Percentiles rank a stretch among this genome's conserved stretches.
phyloP scores from a whole-genome alignment of 2,888 invertebrate genomes.

The Drosophila nigricruria region DNA sequence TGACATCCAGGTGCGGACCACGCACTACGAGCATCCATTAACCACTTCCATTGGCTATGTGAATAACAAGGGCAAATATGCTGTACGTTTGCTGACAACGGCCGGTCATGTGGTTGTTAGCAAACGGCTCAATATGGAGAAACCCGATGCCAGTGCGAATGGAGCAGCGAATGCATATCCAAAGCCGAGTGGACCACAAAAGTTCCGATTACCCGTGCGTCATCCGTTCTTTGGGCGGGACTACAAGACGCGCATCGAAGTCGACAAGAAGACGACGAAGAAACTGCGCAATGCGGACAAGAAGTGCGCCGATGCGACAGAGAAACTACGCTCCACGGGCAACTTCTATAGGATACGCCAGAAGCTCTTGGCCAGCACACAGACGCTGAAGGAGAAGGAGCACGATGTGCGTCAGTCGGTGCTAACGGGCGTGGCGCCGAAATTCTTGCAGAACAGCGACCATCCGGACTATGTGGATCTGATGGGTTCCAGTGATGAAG shows the following conservation, averaged over 20 bases:
- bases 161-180: slow-evolving; percentile 11
- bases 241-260: slow-evolving; percentile 24
- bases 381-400: slow-evolving; percentile 64
- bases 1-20: slow-evolving; percentile 49
- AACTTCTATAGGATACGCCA: slow-evolving; percentile 63
- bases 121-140: slow-evolving; percentile 42
- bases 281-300: slow-evolving; percentile 35
- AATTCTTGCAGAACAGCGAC: slow-evolving; percentile 38
- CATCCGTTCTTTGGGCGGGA: slow-evolving; percentile 51
- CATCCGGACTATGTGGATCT: slow-evolving; percentile 22
- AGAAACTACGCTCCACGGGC: background rate
- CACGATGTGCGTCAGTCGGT: slow-evolving; percentile 64
- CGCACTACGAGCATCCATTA: slow-evolving; percentile 13
- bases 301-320: background rate
- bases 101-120: slow-evolving; percentile 50
- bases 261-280: slow-evolving; percentile 15
- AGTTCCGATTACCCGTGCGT: slow-evolving; percentile 28
- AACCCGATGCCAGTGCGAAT: background rate
- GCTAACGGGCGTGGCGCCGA: slow-evolving; percentile 55
- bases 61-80: slow-evolving; percentile 48
- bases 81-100: slow-evolving; percentile 32
- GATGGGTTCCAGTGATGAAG: background rate
- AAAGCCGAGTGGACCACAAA: slow-evolving; percentile 23
- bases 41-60: slow-evolving; percentile 51
- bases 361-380: slow-evolving; percentile 28